Conservation (phyloP, 2,113 vertebrate genomes). For the Garra rufa region DNA sequence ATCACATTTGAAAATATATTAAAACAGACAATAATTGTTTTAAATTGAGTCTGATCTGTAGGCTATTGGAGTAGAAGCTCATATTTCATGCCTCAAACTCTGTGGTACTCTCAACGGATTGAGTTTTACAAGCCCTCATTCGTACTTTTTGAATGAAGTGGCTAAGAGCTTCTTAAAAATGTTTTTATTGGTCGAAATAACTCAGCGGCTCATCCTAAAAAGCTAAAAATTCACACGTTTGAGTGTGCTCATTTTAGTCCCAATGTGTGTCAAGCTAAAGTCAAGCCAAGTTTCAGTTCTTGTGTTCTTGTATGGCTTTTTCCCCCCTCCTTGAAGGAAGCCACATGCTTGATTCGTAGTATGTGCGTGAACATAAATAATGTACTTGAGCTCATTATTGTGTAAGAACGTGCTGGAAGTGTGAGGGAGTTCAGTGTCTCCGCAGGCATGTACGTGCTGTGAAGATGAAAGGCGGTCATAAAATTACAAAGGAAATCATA, state of each 20-base stretch:
- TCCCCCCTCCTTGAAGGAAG: not conserved
- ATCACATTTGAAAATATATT: not conserved
- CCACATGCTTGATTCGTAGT: conserved; percentile 43
- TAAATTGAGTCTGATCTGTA: not conserved
- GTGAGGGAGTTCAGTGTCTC: conserved; percentile 48
- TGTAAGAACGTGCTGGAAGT: conserved; percentile 55
- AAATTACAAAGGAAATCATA: conserved; percentile 68
- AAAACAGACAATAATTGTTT: not conserved
- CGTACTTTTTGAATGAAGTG: conserved; percentile 40
- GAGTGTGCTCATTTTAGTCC: not conserved
- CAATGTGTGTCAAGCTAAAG: conserved; percentile 21
- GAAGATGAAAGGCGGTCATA: conserved; percentile 69
- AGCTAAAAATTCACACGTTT: conserved; percentile 25
- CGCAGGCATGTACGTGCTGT: conserved; percentile 54
- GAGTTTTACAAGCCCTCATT: conserved; percentile 8
- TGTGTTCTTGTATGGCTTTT: not conserved
- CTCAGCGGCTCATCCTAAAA: conserved; percentile 35
- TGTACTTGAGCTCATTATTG: conserved; percentile 46
- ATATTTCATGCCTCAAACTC: conserved; percentile 2
- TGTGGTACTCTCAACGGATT: not conserved
- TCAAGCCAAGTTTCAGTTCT: not conserved
- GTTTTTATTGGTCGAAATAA: conserved; percentile 45
- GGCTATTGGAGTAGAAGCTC: not conserved
- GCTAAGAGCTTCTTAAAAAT: conserved; percentile 39
- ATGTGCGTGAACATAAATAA: conserved; percentile 39